Conservation (phyloP, 2,888 invertebrate genomes). For the Thereva unica region DNA sequence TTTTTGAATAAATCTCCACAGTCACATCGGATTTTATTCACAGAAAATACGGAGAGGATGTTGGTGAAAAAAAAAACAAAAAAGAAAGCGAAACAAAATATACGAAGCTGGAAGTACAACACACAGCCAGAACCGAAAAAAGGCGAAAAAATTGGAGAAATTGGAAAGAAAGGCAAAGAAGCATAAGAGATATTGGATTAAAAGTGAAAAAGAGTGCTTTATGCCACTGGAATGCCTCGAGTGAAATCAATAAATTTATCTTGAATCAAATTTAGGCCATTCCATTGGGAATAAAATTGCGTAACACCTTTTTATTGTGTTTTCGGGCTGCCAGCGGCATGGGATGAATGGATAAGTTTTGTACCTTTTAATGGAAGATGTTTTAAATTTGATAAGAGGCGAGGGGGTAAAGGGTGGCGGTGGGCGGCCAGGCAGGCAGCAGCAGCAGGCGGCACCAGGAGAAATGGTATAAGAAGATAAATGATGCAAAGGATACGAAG, state of each 20-base stretch:
- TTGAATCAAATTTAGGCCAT: conserved; percentile 42
- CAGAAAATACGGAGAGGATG: conserved; percentile 13
- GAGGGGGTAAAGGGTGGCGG: too few relatives aligned
- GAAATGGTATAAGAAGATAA: too few relatives aligned
- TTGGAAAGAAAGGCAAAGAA: neutral
- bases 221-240: conserved; percentile 38
- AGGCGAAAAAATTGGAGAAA: neutral
- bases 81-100: conserved; percentile 10
- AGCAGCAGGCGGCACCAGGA: too few relatives aligned
- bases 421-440: too few relatives aligned
- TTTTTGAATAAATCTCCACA: conserved; percentile 10
- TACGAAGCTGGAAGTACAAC: conserved; percentile 8
- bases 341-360: conserved; percentile 33
- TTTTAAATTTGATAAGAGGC: too few relatives aligned
- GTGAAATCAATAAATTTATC: conserved; percentile 43
- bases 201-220: conserved; percentile 27
- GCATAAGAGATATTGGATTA: conserved; percentile 26
- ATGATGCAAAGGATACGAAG: too few relatives aligned
- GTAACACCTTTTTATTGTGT: conserved; percentile 27
- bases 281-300: conserved; percentile 36
- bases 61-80: conserved; percentile 22
- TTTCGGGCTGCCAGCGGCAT: conserved; percentile 3
- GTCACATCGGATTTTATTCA: conserved; percentile 10
- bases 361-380: neutral
- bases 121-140: neutral